A percentile compares a stretch with the other conserved stretches of the same genome.
These are phyloP conservation scores for Diaprepes abbreviatus DNA, from an alignment of 2,888 invertebrate species.

Conservation along the genomic window DNA sequence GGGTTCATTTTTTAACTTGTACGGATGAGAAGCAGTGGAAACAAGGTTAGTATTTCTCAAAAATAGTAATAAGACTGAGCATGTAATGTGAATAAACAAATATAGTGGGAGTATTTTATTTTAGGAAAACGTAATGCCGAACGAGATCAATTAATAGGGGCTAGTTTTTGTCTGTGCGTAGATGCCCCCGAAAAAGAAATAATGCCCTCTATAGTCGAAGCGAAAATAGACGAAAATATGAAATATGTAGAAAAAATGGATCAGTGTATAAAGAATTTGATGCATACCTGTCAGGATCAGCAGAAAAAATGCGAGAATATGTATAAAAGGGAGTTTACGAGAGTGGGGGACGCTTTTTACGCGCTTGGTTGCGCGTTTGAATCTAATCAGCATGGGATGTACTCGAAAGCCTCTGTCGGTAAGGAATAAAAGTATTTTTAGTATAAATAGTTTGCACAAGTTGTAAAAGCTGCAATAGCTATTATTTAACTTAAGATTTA, in stretches of 20 bases:
- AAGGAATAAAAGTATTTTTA: no score
- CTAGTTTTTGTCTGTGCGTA: conserved; percentile 91
- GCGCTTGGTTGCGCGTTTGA: conserved; percentile 87
- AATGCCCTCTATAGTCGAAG: conserved; percentile 81
- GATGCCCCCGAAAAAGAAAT: conserved; percentile 86
- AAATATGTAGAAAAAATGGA: conserved; percentile 90
- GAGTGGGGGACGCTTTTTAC: conserved; percentile 89
- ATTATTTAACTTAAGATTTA: no score
- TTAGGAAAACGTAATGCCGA: conserved; percentile 82
- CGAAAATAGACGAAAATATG: conserved; percentile 86
- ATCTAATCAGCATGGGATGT: conserved; percentile 78
- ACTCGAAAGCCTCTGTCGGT: conserved; percentile 82
- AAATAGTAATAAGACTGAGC: not conserved
- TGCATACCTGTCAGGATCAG: conserved; percentile 86
- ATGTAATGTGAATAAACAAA: no score
- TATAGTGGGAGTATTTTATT: no score
- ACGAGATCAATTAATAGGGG: conserved; percentile 90
- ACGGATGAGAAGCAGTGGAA: conserved; percentile 99
- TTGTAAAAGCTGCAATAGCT: no score
- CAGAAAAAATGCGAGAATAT: conserved; percentile 88
- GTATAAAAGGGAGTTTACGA: conserved; percentile 92
- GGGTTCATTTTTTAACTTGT: conserved; percentile 97
- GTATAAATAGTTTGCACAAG: no score
- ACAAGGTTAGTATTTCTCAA: conserved; percentile 78
- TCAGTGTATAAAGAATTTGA: conserved; percentile 85